Percentiles rank a stretch among this genome's conserved stretches.
These are phyloP conservation scores for Ophthalmolycus amberensis DNA, from an alignment of 2,113 vertebrate species.

Conservation along the genomic window DNA sequence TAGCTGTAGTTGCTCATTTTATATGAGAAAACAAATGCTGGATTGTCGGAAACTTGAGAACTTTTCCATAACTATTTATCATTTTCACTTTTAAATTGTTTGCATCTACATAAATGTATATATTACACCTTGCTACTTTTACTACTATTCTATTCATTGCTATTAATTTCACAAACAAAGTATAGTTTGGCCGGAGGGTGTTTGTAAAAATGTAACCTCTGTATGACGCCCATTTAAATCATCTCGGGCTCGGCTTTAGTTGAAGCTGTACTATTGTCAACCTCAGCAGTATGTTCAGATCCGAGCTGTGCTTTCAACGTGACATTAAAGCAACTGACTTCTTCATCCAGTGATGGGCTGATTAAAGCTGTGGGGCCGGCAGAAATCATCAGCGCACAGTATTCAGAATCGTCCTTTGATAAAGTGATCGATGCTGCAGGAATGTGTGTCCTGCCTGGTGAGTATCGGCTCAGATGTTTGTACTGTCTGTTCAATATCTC, in stretches of 20 bases:
- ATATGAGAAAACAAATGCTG: neutral
- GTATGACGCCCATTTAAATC: too few species aligned
- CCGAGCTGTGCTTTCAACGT: neutral
- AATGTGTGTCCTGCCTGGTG: conserved; percentile 94
- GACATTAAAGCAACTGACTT: neutral
- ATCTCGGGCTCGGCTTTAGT: neutral
- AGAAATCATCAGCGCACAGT: conserved; percentile 83
- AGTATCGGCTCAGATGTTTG: conserved; percentile 22
- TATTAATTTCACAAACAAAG: neutral
- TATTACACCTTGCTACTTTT: neutral
- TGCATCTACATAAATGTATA: neutral
- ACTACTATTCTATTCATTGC: neutral
- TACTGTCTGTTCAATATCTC: neutral
- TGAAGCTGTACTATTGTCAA: neutral
- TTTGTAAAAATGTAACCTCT: too few species aligned
- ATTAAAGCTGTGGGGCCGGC: conserved; percentile 90
- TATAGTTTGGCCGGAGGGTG: neutral
- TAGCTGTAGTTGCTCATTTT: neutral
- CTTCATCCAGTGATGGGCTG: conserved; percentile 86
- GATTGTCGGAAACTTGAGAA: neutral
- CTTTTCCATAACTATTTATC: neutral
- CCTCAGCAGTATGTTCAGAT: neutral
- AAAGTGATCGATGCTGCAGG: conserved; percentile 91
- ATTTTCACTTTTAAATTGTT: neutral
- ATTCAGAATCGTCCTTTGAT: conserved; percentile 86